A percentile compares a stretch with the other conserved stretches of the same genome.
Evolutionary conservation across 2,888 invertebrate species (phyloP).

Genomic region (Thysanoteuthis rhombus): DNA sequence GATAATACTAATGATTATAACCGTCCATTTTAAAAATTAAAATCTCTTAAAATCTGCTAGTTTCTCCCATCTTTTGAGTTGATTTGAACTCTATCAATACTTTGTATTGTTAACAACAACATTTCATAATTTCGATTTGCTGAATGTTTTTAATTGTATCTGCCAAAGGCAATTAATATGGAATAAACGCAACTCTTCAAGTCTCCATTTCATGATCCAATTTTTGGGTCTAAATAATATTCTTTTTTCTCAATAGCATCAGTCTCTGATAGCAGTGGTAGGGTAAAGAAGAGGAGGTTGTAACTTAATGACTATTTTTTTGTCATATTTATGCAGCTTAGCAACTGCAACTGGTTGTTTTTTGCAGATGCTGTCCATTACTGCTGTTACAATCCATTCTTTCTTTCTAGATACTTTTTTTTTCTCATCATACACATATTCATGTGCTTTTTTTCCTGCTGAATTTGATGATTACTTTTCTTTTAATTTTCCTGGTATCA

Average conservation of each 20-base stretch:
- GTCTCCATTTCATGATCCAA: not conserved
- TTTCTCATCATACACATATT: not conserved
- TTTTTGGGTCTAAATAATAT: not conserved
- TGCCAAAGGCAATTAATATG: not conserved
- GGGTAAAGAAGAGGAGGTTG: not conserved
- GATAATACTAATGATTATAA: too few relatives aligned
- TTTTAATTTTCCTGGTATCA: not conserved
- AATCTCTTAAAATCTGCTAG: not conserved
- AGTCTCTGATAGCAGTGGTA: conserved; percentile 1
- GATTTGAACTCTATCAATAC: not conserved
- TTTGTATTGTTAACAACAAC: too few relatives aligned
- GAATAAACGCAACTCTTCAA: not conserved
- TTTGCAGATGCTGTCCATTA: conserved; percentile 1
- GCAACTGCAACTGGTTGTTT: not conserved
- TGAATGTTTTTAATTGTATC: not conserved
- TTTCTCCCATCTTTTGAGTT: not conserved
- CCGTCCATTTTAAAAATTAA: too few relatives aligned
- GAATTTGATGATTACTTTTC: not conserved
- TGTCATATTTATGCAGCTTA: not conserved
- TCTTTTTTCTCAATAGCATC: not conserved
- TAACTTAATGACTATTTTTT: not conserved
- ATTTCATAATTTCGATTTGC: not conserved
- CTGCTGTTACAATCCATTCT: not conserved
- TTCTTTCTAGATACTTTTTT: not conserved
- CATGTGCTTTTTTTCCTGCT: not conserved